phyloP scores from a whole-genome alignment of 2,888 invertebrate species.

The Cheilosia impressa region DNA sequence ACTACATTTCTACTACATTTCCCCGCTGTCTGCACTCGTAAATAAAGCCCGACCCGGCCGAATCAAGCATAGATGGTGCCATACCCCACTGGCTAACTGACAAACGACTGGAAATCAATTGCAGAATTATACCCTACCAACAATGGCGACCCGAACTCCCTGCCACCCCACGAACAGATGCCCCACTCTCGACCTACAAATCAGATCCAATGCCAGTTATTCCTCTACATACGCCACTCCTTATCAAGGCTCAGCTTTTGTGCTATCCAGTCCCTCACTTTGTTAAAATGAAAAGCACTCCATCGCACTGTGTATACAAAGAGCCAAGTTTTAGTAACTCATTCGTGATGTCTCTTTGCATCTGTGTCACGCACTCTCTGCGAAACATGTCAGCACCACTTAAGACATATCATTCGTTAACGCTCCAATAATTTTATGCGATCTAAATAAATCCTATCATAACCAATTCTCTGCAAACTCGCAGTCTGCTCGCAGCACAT shows the following conservation, averaged over 20 bases:
- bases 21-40: no score
- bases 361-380: slow-evolving; percentile 62
- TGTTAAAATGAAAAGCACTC: slow-evolving; percentile 2
- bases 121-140: no score
- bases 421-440: slow-evolving; percentile 67
- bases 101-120: no score
- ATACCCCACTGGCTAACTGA: no score
- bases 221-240: not conserved
- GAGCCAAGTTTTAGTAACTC: slow-evolving; percentile 48
- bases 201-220: not conserved
- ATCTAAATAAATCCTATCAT: slow-evolving; percentile 72
- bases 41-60: no score
- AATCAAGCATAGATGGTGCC: no score
- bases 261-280: not conserved
- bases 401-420: slow-evolving; percentile 66
- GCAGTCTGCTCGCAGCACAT: slow-evolving; percentile 22
- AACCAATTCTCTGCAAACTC: slow-evolving; percentile 53
- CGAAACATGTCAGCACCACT: slow-evolving; percentile 65
- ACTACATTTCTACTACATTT: no score
- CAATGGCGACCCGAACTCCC: no score
- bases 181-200: not conserved
- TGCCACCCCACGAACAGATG: no score
- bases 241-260: slow-evolving; percentile 2
- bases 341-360: slow-evolving; percentile 40
- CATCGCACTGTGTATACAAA: slow-evolving; percentile 17